phyloP scores from a whole-genome alignment of 2,113 vertebrate genomes.

The Mobula hypostoma region DNA sequence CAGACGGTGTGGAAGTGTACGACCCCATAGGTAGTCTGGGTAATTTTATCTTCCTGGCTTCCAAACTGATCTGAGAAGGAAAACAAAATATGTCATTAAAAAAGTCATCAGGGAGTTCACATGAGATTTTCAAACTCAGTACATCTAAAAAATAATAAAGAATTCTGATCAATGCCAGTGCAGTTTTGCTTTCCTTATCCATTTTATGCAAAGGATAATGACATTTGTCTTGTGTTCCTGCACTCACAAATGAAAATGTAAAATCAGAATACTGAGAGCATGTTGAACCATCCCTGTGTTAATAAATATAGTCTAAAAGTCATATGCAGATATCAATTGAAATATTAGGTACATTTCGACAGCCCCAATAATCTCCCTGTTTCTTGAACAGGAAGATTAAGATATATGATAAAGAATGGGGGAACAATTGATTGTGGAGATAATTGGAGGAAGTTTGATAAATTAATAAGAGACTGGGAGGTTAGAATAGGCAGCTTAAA shows the following conservation, averaged over 20 bases:
- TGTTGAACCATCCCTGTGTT: not conserved
- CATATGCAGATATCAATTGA: not conserved
- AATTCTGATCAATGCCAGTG: not conserved
- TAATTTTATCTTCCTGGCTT: slow-evolving; percentile 83
- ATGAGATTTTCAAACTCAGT: not conserved
- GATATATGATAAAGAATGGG: no score
- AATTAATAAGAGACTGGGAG: no score
- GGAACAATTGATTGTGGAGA: no score
- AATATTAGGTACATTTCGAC: not conserved
- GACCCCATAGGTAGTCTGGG: slow-evolving; percentile 85
- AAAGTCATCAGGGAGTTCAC: not conserved
- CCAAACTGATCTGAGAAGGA: slow-evolving; percentile 75
- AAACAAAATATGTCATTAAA: slow-evolving; percentile 35
- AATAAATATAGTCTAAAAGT: not conserved
- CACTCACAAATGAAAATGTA: not conserved
- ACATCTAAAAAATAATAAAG: not conserved
- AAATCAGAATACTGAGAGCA: not conserved
- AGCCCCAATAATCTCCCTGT: not conserved
- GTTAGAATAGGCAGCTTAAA: no score
- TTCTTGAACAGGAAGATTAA: no score
- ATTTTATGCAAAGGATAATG: not conserved
- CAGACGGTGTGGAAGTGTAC: slow-evolving; percentile 70
- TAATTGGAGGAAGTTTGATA: no score
- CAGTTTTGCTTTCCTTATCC: not conserved
- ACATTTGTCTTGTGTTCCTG: not conserved